Base-by-base conservation (phyloP, 2,113 vertebrate genomes). In the Gobio gobio region DNA sequence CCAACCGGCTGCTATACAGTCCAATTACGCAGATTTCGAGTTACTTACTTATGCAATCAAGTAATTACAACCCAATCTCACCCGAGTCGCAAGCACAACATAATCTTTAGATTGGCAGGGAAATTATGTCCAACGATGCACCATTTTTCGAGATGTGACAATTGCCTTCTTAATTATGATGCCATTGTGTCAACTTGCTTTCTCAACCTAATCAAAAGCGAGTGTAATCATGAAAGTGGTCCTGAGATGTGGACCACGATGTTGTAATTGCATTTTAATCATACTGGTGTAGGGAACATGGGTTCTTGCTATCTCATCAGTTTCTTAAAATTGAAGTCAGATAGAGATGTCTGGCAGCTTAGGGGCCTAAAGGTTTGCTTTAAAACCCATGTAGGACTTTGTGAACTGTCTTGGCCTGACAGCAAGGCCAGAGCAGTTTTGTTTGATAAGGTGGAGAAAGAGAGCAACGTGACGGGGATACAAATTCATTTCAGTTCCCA, bases 1-100 rank as follows among this genome's bases (percentile, higher is more conserved):
- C 83, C 24, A 58, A 43, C 40, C 24, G 78, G 33, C 74, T 82
- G 56, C 16, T 56, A 13, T 83, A 51, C 49, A 54, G 33, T 68
- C 79, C 82, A 85, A 87, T 86, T 79, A 86, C 64, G 16, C 61
- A 61, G 58, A 86, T 82, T 86, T 85, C 49, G 16, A 88, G 73
- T 74, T 74, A 74, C 45, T 84, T 82, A 58, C 86, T 87, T 87
- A 51, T 83, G 83, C 83, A 85, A 87, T 89, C 75, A 87, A 68
- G 59, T 80, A 83, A 85, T 87, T 87, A 87, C 82, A 85, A 85
- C 51, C 86, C 83, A 85, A 85, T 85, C 68, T 68, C 47, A 79
- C 54, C 43, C 59, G 18, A 81, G 76, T 81, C 68, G 54, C 49
- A 68, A 66, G 78, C 86, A 51, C 29, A 81, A 85, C 83, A 84